Base-by-base conservation (phyloP, 1,140 invertebrate species). In the Cydia strobilella region DNA sequence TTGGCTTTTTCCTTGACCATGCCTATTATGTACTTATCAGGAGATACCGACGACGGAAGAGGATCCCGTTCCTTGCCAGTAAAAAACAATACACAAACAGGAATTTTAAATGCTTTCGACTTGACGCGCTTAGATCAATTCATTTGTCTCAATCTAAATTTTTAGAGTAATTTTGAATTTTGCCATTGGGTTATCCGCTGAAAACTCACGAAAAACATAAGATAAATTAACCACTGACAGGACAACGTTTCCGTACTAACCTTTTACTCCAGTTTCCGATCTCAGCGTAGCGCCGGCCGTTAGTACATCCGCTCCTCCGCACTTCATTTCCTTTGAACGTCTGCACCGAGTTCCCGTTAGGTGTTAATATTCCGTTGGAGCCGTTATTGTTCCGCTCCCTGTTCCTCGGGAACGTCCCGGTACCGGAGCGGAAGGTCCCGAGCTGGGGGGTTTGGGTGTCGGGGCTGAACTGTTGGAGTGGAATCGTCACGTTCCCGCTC, bases 261-360 rank as follows among this genome's bases (percentile, higher is more conserved):
- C 92, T 93, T 88, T 93, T 90, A 83, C 84, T 93, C 92, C 92
- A 93, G 89, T 93, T 93, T 84, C 93, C 93, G 80, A 93, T 93
- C 83, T 93, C 93, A 69, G 93, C 93, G 85, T 93, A 93, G 75
- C 93, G 90, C 81, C 92, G 89, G 77, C 91, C 92, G 82, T 93
- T 93, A 80, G 89, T 83, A 77, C 88, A 87, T 85, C 86, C 90
- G 87, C 90, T 93, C 78, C 89, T 90, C 79, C 91, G 93, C 84
- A 90, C 85, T 89, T 93, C 93, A 90, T 92, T 93, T 90, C 90
- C 92, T 91, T 80, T 89, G 76, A 88, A 84, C 78, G 88, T 90
- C 84, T 90, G 87, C 66, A 89, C 84, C 25, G 90, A 88, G 84
- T 93, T 93, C 80, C 92, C 93, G 89, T 93, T 93, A 74, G 92